Base-by-base conservation (phyloP, 1,140 invertebrate genomes). In the Battus philenor region DNA sequence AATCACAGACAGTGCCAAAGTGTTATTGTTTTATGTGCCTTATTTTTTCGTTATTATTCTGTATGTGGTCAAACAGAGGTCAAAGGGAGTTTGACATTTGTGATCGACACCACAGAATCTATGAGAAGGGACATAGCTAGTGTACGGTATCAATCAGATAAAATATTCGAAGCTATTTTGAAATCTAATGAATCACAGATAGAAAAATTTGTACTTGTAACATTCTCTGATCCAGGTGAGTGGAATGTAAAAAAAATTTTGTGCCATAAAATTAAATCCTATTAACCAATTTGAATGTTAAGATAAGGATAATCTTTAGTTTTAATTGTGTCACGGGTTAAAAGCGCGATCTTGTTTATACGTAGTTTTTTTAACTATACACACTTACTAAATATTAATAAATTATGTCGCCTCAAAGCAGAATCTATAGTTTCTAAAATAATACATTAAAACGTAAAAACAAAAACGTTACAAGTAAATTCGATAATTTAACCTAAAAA, bases 131-230 rank as follows among this genome's bases (percentile, higher is more conserved):
- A 38, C 2, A 26, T 38, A 11, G 12, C 22, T 11, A 12, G 4
- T 8, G 34, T 38, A 11, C 12, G 8, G 2, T 4, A 3, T 2
- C 2, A 7, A 4, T 7, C 34, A 1, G 22, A 38, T 1, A 2
- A n/a, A 38, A 38, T 38, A 5, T 15, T 38, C 11, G 20, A 38
- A 13, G 11, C 34, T n/a, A 20, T 38, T 15, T 3, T 13, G 2
- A 38, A 26, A 24, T 38, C 34, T 7, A 24, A 38, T 9, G 7
- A 7, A 38, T 38, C 34, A 8, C 18, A 15, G 20, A 38, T 38
- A 26, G 34, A 4, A 26, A 11, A 38, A 4, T 38, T 38, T 26
- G 11, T 38, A n/a, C 11, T 38, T 13, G 34, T 38, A 10, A 38
- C 18, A 4, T 38, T 38, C 15, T 13, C 22, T 38, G 20, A 26